Evolutionary conservation across 1,140 invertebrate genomes (phyloP).

Genomic region (Heliconius hermathena): DNA sequence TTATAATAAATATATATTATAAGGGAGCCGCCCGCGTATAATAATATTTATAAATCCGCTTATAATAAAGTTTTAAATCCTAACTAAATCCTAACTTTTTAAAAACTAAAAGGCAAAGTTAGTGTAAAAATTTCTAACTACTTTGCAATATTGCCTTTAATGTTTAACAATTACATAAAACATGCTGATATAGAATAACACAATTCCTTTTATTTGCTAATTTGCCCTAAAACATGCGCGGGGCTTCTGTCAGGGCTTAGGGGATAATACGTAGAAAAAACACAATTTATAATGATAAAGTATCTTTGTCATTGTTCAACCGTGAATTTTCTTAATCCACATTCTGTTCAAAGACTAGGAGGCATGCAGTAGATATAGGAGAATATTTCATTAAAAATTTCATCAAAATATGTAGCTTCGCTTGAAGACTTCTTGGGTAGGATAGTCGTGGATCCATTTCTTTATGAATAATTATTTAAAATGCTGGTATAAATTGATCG

Average conservation of each 20-base stretch:
- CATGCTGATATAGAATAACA: constrained; percentile 35
- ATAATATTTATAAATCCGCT: too few species aligned
- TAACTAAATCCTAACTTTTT: too few species aligned
- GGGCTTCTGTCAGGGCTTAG: constrained; percentile 27
- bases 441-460: too few species aligned
- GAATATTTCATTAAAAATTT: not conserved
- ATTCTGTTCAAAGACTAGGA: not conserved
- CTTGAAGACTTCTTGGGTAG: too few species aligned
- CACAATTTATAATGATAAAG: constrained; percentile 13
- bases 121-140: not conserved
- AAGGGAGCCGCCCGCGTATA: too few species aligned
- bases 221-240: constrained; percentile 26
- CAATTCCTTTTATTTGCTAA: constrained; percentile 42
- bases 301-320: constrained; percentile 12
- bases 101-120: too few species aligned
- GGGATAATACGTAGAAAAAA: constrained; percentile 15
- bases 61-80: too few species aligned
- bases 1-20: too few species aligned
- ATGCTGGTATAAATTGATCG: too few species aligned
- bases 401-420: too few species aligned
- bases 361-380: not conserved
- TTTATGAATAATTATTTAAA: too few species aligned
- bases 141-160: not conserved
- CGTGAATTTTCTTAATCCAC: constrained; percentile 8
- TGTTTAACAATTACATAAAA: not conserved